These are phyloP conservation scores for Nanorana parkeri DNA, from an alignment of 2,113 vertebrate genomes.

Conservation along the genomic window DNA sequence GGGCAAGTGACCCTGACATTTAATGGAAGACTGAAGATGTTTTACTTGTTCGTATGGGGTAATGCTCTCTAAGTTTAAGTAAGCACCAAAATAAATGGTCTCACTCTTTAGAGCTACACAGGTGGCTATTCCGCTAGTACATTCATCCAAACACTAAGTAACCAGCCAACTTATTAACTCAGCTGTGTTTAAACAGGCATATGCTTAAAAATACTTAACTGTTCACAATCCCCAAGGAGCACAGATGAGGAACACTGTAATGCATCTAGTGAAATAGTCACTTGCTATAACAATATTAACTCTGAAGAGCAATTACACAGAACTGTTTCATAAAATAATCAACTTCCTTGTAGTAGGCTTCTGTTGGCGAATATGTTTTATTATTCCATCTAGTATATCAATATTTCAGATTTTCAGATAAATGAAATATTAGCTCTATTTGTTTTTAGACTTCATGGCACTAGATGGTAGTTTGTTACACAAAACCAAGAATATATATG, in stretches of 20 bases:
- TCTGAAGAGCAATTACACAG: background rate
- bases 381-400: slow-evolving; percentile 55
- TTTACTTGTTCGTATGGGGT: too few relatives aligned
- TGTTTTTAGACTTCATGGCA: slow-evolving; percentile 60
- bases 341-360: slow-evolving; percentile 4
- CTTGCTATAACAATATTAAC: background rate
- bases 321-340: background rate
- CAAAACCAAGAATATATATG: slow-evolving; percentile 44
- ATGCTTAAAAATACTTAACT: background rate
- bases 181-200: background rate
- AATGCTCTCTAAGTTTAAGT: too few relatives aligned
- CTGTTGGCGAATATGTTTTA: slow-evolving; percentile 62
- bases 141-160: background rate
- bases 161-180: background rate
- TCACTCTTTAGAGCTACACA: background rate
- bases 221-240: background rate
- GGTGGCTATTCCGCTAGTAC: background rate
- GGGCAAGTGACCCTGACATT: too few relatives aligned
- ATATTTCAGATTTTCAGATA: slow-evolving; percentile 61
- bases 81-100: too few relatives aligned
- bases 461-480: slow-evolving; percentile 59
- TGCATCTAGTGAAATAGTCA: background rate
- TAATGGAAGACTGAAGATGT: too few relatives aligned
- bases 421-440: slow-evolving; percentile 59
- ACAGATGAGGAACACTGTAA: background rate